Percentiles rank a stretch among this genome's conserved stretches.
Evolutionary conservation across 2,797 vertebrate genomes (phyloP).

Genomic region (Mallotus villosus): DNA sequence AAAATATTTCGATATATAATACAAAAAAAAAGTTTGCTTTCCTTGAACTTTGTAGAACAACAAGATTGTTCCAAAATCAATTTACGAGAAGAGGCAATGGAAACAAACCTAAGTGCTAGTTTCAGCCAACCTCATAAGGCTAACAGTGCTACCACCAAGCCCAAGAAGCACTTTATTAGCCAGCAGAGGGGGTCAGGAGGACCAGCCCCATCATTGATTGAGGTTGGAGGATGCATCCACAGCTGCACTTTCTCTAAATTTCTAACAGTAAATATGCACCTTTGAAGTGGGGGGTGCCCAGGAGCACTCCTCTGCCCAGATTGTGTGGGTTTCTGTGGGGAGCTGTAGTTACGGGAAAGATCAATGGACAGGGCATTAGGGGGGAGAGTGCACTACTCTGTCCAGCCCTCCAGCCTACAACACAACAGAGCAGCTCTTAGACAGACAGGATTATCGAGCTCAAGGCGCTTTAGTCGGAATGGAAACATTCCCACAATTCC

Average conservation of each 20-base stretch:
- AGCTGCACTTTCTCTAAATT: conserved; percentile 99
- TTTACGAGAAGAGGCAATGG: conserved; percentile 96
- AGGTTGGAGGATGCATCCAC: conserved; percentile 96
- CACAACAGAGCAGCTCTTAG: conserved; percentile 68
- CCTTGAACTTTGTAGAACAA: conserved; percentile 64
- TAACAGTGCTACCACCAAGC: conserved; percentile 89
- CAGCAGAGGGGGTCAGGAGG: conserved; percentile 85
- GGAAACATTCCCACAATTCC: conserved; percentile 45
- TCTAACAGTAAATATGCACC: conserved; percentile 99
- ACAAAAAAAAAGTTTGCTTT: conserved; percentile 40
- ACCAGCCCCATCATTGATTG: conserved; percentile 98
- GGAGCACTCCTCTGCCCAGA: conserved; percentile 95
- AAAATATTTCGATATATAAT: not conserved
- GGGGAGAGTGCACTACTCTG: conserved; percentile 89
- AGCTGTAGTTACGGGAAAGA: conserved; percentile 99
- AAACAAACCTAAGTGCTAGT: conserved; percentile 89
- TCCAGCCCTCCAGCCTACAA: conserved; percentile 88
- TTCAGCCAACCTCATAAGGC: conserved; percentile 93
- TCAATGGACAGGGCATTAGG: conserved; percentile 95
- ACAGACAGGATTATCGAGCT: conserved; percentile 71
- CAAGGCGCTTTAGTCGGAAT: conserved; percentile 51
- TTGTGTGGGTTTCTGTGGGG: conserved; percentile 96
- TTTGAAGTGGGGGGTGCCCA: conserved; percentile 94
- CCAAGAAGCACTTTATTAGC: conserved; percentile 99
- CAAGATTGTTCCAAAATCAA: conserved; percentile 75